Base-by-base conservation (phyloP, 2,113 vertebrate genomes). In the Gavia stellata region DNA sequence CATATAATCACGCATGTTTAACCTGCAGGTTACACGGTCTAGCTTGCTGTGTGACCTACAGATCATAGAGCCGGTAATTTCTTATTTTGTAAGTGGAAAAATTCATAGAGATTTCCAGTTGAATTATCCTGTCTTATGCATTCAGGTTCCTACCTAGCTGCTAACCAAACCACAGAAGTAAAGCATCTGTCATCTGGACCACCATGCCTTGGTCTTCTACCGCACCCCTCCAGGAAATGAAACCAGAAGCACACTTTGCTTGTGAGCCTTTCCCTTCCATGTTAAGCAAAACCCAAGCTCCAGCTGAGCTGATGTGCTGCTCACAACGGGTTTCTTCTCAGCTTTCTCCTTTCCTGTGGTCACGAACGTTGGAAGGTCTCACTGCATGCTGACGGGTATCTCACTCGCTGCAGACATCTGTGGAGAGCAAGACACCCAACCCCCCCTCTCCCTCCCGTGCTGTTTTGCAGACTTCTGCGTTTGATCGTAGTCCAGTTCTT, bases 1-100 rank as follows among this genome's bases (percentile, higher is more conserved):
- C 45, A 38, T 55, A 63, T 62, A 77, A 91, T 93, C 36, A 25
- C 33, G 68, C 92, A 42, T 95, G 66, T 91, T 95, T 94, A 78
- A 97, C 90, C 94, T 82, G 79, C 55, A 49, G 95, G 49, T 95
- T 42, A 61, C 91, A n/a, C 38, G 21, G 79, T 81, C 86, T 80
- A 13, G 33, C 59, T 23, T 13, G 42, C 85, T 84, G 42, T 1
- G 7, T 90, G 84, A 94, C 95, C 94, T 90, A 34, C 83, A 63
- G 72, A 56, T 62, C 83, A 73, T 5, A 58, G 33, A 62, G 65
- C 58, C 21, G 8, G 5, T 33, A 42, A 5, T 47, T 80, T 4
- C 31, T 18, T 42, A 33, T 83, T 94, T 91, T 88, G 92, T 63
- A 86, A 91, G 80, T 3, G 3, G 73, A 83, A 82, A 25, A 50